Percentiles rank a stretch among this genome's conserved stretches.
Evolutionary conservation across 2,888 invertebrate species (phyloP).

Genomic region (Athalia circularis): DNA sequence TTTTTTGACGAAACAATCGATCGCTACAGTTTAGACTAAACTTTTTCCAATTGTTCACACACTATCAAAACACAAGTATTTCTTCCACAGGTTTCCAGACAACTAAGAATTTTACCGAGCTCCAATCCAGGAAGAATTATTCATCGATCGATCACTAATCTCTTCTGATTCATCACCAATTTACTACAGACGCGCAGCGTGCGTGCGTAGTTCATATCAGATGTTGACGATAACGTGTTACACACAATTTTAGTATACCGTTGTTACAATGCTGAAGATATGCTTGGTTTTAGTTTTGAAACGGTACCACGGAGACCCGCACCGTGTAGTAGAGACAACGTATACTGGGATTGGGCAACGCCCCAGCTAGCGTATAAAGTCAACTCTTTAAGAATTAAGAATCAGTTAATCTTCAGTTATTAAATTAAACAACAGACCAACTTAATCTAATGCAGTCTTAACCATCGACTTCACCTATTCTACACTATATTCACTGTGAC

Average conservation of each 20-base stretch:
- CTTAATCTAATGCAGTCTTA: not conserved
- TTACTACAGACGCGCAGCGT: not conserved
- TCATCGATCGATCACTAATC: not conserved
- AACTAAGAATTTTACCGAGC: too few species aligned
- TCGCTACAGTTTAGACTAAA: too few species aligned
- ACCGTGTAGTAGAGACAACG: not conserved
- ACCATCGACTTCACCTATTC: not conserved
- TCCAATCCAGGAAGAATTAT: too few species aligned
- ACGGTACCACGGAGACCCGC: not conserved
- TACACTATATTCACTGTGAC: not conserved
- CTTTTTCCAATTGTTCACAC: too few species aligned
- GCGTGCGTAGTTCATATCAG: not conserved
- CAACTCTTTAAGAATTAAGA: slow-evolving; percentile 10
- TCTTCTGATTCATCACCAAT: not conserved
- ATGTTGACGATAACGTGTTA: not conserved
- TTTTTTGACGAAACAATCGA: too few species aligned
- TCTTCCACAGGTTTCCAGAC: too few species aligned
- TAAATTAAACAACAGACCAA: not conserved
- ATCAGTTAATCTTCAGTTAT: slow-evolving; percentile 23
- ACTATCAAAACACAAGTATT: too few species aligned
- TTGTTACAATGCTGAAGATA: not conserved
- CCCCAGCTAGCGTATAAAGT: slow-evolving; percentile 12
- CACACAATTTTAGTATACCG: not conserved
- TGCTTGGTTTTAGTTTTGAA: not conserved
- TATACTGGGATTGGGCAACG: slow-evolving; percentile 23